These are phyloP conservation scores for Euthynnus affinis DNA, from an alignment of 2,797 vertebrate genomes.

Conservation along the genomic window DNA sequence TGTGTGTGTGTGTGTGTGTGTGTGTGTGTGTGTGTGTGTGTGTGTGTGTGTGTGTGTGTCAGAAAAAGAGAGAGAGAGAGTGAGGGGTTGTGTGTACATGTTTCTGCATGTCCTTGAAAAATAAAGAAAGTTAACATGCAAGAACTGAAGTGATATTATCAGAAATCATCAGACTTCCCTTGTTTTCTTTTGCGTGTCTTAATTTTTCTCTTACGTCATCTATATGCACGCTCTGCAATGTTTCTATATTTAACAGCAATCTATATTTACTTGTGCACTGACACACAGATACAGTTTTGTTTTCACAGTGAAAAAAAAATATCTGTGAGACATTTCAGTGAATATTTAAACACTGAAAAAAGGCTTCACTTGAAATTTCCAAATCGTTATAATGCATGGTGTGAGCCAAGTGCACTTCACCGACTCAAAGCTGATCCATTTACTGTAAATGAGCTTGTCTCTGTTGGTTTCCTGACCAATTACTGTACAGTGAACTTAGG, in stretches of 20 bases:
- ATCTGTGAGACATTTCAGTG: constrained; percentile 55
- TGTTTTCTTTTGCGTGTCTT: constrained; percentile 22
- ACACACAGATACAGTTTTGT: constrained; percentile 61
- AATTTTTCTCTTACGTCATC: constrained; percentile 59
- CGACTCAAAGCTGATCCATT: constrained; percentile 83
- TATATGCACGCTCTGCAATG: constrained; percentile 40
- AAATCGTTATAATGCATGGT: constrained; percentile 75
- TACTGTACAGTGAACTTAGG: constrained; percentile 83
- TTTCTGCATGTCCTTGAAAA: constrained; percentile 53
- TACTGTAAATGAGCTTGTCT: constrained; percentile 87
- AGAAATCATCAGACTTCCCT: constrained; percentile 36
- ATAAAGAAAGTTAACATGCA: constrained; percentile 22
- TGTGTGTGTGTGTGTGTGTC: constrained; percentile 37
- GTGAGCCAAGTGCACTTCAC: constrained; percentile 83
- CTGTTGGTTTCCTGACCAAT: constrained; percentile 86
- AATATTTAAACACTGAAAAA: constrained; percentile 64
- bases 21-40: constrained; percentile 49
- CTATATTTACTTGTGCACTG: constrained; percentile 60
- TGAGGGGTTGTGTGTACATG: constrained; percentile 38
- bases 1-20: constrained; percentile 53
- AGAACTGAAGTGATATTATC: constrained; percentile 48
- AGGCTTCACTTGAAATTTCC: constrained; percentile 78
- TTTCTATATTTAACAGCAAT: constrained; percentile 72
- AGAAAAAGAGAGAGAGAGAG: constrained; percentile 20
- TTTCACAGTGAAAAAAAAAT: constrained; percentile 52